Evolutionary conservation across 2,888 invertebrate genomes (phyloP).

Genomic region (Hybos culiciformis): DNA sequence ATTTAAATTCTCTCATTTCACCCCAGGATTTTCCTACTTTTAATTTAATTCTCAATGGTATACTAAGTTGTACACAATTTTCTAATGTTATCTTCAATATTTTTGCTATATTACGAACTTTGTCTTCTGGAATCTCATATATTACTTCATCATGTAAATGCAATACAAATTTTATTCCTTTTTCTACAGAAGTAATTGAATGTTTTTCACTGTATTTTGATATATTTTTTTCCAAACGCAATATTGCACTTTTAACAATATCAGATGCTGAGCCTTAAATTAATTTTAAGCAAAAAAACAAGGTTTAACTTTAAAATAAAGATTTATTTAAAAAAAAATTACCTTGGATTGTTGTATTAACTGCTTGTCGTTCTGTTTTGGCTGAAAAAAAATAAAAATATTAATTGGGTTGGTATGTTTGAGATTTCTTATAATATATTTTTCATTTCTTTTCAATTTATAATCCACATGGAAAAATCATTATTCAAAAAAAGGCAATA

Average conservation of each 20-base stretch:
- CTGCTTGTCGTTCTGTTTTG: conserved; percentile 88
- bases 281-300: no score
- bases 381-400: conserved; percentile 36
- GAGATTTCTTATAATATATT: no score
- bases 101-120: conserved; percentile 42
- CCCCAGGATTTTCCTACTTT: conserved; percentile 78
- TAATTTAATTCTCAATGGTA: conserved; percentile 80
- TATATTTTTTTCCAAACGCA: conserved; percentile 52
- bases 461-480: no score
- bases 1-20: conserved; percentile 23
- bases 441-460: no score
- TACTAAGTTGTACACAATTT: conserved; percentile 50
- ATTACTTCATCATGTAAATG: conserved; percentile 95
- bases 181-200: conserved; percentile 14
- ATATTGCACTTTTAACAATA: conserved; percentile 83
- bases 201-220: conserved; percentile 30
- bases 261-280: conserved; percentile 98
- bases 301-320: no score
- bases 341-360: conserved; percentile 91
- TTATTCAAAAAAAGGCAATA: conserved; percentile 3
- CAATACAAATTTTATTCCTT: conserved; percentile 54
- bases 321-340: no score
- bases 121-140: conserved; percentile 62
- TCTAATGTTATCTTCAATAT: conserved; percentile 72
- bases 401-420: no score